Percentiles rank a stretch among this genome's conserved stretches.
Evolutionary conservation across 2,888 invertebrate species (phyloP).

Genomic region (Pristionchus exspectatus): DNA sequence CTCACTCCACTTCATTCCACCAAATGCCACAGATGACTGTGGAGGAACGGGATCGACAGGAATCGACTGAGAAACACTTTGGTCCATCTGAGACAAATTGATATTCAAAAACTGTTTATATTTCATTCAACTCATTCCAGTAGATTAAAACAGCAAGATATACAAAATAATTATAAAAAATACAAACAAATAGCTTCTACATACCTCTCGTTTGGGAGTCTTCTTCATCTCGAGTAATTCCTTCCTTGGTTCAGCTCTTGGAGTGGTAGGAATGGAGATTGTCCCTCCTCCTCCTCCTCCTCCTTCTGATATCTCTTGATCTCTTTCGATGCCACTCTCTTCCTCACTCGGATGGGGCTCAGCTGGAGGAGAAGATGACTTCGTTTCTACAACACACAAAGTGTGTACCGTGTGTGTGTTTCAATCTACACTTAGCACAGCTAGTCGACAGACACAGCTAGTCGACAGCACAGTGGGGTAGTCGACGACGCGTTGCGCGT

Average conservation of each 20-base stretch:
- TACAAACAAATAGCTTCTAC: not conserved
- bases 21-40: too few relatives aligned
- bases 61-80: not conserved
- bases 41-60: slow-evolving; percentile 39
- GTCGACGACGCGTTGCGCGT: too few relatives aligned
- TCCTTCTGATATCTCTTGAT: not conserved
- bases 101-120: too few relatives aligned
- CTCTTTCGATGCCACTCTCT: not conserved
- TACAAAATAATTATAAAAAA: too few relatives aligned
- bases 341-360: slow-evolving; percentile 9
- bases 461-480: too few relatives aligned
- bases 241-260: not conserved
- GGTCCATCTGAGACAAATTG: not conserved
- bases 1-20: slow-evolving; percentile 34
- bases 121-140: too few relatives aligned
- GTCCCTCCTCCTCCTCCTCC: not conserved
- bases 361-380: slow-evolving; percentile 43
- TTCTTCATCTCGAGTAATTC: slow-evolving; percentile 48
- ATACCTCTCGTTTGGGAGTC: slow-evolving; percentile 13
- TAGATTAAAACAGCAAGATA: not conserved
- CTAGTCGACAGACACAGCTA: too few relatives aligned
- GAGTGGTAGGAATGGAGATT: not conserved
- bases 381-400: not conserved
- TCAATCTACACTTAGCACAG: not conserved
- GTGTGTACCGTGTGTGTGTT: not conserved